Conservation (phyloP, 2,888 invertebrate genomes). For the Dione vanillae region DNA sequence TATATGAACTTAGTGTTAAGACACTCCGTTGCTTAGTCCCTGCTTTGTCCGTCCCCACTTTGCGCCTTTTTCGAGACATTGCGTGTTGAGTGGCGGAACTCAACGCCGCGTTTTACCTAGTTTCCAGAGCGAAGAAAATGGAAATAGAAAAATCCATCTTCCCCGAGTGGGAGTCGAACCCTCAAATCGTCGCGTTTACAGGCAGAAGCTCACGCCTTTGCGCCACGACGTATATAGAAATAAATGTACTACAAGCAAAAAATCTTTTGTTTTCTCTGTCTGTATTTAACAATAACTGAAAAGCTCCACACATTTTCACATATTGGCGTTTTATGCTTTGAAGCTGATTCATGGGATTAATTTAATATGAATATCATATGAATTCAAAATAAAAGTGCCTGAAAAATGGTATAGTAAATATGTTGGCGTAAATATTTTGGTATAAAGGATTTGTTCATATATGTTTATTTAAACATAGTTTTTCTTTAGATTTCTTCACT, state of each 20-base stretch:
- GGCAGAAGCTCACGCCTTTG: too few relatives aligned
- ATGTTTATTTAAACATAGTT: neutral
- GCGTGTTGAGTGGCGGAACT: too few relatives aligned
- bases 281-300: conserved; percentile 1
- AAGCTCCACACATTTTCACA: neutral
- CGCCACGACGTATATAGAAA: too few relatives aligned
- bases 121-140: too few relatives aligned
- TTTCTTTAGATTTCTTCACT: neutral
- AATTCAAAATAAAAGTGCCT: neutral
- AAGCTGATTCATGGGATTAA: neutral
- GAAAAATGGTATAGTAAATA: neutral
- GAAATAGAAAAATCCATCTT: too few relatives aligned
- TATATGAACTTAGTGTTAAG: too few relatives aligned
- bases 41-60: too few relatives aligned
- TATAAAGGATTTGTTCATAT: neutral
- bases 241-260: neutral
- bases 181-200: too few relatives aligned
- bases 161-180: too few relatives aligned
- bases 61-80: too few relatives aligned
- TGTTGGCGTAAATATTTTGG: neutral
- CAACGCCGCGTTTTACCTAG: too few relatives aligned
- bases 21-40: too few relatives aligned
- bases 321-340: neutral
- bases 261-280: neutral
- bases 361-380: neutral